Conservation (phyloP, 2,113 vertebrate species). For the Ptyas mucosa region DNA sequence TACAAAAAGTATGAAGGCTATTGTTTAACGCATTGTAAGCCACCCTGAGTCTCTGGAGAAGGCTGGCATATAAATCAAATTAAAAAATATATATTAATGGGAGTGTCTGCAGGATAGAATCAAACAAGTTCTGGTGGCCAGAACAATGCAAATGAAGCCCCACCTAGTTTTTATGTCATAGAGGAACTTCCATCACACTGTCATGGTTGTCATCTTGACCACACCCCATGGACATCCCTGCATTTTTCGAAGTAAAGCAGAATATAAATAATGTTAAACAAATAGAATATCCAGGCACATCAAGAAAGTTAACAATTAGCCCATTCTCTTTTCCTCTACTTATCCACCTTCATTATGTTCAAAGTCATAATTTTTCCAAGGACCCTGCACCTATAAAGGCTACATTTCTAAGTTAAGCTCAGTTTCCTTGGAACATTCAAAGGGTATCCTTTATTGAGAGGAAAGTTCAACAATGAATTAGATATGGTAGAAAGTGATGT, state of each 20-base stretch:
- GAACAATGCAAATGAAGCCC: neutral
- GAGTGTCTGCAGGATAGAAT: neutral
- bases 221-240: neutral
- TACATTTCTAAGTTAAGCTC: neutral
- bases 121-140: neutral
- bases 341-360: neutral
- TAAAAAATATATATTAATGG: too few species aligned
- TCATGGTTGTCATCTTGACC: neutral
- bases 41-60: too few species aligned
- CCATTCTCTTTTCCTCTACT: neutral
- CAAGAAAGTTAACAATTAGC: neutral
- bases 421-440: neutral
- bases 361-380: neutral
- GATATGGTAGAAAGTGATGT: neutral
- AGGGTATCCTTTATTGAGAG: neutral
- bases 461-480: neutral
- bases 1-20: too few species aligned
- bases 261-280: neutral
- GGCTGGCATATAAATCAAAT: too few species aligned
- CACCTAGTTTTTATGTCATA: neutral
- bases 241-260: neutral
- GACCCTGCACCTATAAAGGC: neutral
- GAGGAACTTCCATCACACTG: neutral
- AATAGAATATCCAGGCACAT: neutral
- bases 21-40: too few species aligned